Base-by-base conservation (phyloP, 1,140 invertebrate genomes). In the Cotesia glomerata region DNA sequence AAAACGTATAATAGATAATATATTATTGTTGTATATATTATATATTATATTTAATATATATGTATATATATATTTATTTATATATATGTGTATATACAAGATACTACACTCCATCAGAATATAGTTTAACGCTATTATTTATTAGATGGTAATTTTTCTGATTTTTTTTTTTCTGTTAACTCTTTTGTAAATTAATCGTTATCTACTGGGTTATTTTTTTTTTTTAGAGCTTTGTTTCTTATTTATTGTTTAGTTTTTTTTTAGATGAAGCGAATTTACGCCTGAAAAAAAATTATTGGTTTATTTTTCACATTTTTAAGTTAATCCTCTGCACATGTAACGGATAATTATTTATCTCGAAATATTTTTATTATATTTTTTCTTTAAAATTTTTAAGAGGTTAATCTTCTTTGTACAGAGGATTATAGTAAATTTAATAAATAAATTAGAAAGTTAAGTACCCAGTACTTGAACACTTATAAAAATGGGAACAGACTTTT, bases 21-120 rank as follows among this genome's bases (percentile, higher is more conserved):
- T 45, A 45, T 45, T 45, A 26, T 45, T 7, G 39, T 7, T 45
- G 39, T 45, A 45, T 45, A 45, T 45, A 45, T 45, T 45, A 45
- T 45, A 45, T 45, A 45, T 45, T 45, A 45, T 45, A 45, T 45
- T 45, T 45, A 45, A 45, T 45, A 81, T 18, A 16, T 79, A 82
- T 86, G 84, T 79, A 81, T 80, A 84, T 77, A 83, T 77, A 87
- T 83, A 81, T 85, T 84, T 85, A 84, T 73, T 80, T 81, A 45
- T 78, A 77, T 80, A 78, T 74, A 65, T 82, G 78, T 85, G 70
- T 85, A 86, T 86, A 86, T 86, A 87, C 83, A 87, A 86, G 83
- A 85, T 78, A 81, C 85, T 86, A 86, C 84, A 86, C 81, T 86
- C 78, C 83, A 84, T 82, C 74, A 82, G 82, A 86, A 84, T 82